These are phyloP conservation scores for Myotis pilosus DNA, from an alignment of 2,797 vertebrate genomes.

Conservation along the genomic window DNA sequence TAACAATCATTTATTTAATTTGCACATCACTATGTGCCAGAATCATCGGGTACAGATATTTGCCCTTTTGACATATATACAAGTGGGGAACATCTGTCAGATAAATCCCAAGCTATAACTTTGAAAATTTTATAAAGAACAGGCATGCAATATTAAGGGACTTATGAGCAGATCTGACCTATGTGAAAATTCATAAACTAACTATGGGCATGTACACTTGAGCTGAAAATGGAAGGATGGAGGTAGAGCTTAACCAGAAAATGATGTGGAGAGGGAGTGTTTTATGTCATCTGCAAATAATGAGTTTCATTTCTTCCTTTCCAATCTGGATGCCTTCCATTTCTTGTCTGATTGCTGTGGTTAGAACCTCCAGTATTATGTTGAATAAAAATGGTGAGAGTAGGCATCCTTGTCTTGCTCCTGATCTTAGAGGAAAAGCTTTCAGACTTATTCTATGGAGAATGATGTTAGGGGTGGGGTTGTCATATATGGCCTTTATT, in stretches of 20 bases:
- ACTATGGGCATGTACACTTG: not conserved
- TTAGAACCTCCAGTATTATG: not conserved
- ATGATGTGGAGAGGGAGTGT: not conserved
- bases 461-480: not conserved
- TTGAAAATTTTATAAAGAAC: not conserved
- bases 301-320: not conserved
- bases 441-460: not conserved
- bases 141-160: not conserved
- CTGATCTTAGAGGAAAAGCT: not conserved
- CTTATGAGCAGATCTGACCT: not conserved
- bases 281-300: not conserved
- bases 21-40: not conserved
- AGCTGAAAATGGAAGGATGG: not conserved
- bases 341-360: not conserved
- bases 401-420: not conserved
- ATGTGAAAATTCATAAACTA: not conserved
- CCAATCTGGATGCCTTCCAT: not conserved
- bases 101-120: not conserved
- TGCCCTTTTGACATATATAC: not conserved
- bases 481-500: not conserved
- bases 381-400: not conserved
- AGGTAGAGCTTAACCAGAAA: not conserved
- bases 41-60: not conserved
- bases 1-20: not conserved
- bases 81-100: not conserved